Evolutionary conservation across 2,888 invertebrate genomes (phyloP).

Genomic region (Cryptus armator): DNA sequence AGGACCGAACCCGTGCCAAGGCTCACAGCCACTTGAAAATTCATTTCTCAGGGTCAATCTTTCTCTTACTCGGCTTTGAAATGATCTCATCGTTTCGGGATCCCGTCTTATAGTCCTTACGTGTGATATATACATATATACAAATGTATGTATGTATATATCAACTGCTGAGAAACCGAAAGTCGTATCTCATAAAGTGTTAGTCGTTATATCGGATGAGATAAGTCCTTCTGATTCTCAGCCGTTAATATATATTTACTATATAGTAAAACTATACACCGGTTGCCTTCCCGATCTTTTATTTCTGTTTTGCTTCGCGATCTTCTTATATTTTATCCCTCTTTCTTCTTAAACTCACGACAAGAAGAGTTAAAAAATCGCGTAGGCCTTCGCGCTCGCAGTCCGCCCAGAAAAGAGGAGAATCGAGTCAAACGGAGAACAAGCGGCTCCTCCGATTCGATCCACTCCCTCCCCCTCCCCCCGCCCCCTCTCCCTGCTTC

Average conservation of each 20-base stretch:
- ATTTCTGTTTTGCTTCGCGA: not conserved
- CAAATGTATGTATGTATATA: not conserved
- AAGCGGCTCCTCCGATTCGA: not conserved
- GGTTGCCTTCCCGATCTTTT: conserved; percentile 19
- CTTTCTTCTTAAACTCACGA: not conserved
- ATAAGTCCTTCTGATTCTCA: not conserved
- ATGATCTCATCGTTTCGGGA: conserved; percentile 65
- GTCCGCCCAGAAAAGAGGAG: conserved; percentile 34
- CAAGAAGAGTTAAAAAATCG: not conserved
- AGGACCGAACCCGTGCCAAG: conserved; percentile 83
- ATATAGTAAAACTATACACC: conserved; percentile 33
- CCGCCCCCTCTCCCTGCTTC: not conserved
- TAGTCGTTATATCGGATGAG: not conserved
- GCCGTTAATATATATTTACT: not conserved
- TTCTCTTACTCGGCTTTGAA: conserved; percentile 43
- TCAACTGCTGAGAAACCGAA: not conserved
- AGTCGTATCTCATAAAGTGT: not conserved
- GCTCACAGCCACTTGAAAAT: conserved; percentile 84
- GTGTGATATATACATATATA: not conserved
- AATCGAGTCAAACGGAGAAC: conserved; percentile 20
- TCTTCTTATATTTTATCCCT: conserved; percentile 7
- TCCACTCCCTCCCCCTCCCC: not conserved
- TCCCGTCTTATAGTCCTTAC: conserved; percentile 22
- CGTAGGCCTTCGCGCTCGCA: conserved; percentile 3
- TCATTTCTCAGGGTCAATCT: conserved; percentile 77